Evolutionary conservation across 2,797 vertebrate genomes (phyloP), one percentile per base, ranked within the genome.

Genomic region (Xenopus petersii): DNA sequence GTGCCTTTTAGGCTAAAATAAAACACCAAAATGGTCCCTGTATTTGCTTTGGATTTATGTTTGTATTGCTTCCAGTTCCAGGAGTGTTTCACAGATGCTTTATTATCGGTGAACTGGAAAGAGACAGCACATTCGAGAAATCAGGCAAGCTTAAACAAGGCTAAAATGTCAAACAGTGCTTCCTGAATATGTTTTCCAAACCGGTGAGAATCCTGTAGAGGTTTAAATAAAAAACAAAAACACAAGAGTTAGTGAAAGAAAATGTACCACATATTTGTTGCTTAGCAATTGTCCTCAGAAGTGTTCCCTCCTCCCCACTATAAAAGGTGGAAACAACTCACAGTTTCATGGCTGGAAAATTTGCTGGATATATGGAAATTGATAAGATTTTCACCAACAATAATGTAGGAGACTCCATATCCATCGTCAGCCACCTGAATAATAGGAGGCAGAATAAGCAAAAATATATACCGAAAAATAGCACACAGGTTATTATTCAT

Each of bases 341-440:
- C 95, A 71, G 95, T 98, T 48, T 92, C 87, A 56, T 88, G 81
- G 85, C 94, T 94, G 1, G 94, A 96, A 79, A 91, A 84, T 79
- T 94, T 96, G 93, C 94, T 93, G 1, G 94, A 94, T 84, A 98
- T 87, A 80, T 98, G 95, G 80, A 98, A 94, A 82, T 92, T 93
- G 67, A 97, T 90, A 21, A 87, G 73, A 69, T 89, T 82, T 1
- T 96, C 93, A 68, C 93, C 94, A 63, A 93, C 80, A 70, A 96
- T 82, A 79, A 88, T 88, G 81, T 96, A 98, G 15, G 93, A 94
- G 42, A 97, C 92, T 0, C 95, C 95, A 1, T 97, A 98, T n/a
- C 95, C 95, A 5, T 96, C 91, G 75, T 97, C 93, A 1, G 91
- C 90, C 15, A 95, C 94, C 95, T 97, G 83, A 3, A 67, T 56